These are phyloP conservation scores for Miniopterus natalensis DNA, from an alignment of 2,113 vertebrate genomes.

Conservation along the genomic window DNA sequence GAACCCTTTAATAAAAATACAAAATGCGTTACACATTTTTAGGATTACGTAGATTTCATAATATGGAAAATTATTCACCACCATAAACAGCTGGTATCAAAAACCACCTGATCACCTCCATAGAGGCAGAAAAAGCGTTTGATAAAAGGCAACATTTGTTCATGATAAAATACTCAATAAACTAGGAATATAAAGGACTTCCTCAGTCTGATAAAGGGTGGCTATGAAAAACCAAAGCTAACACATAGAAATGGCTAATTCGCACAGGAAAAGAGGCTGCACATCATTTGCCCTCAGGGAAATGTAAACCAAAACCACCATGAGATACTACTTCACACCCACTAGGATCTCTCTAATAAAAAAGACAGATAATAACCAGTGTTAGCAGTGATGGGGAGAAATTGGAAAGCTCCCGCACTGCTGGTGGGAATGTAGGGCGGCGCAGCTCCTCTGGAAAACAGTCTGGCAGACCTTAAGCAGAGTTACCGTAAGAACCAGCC, in stretches of 20 bases:
- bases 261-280: background rate
- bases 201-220: background rate
- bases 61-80: constrained; percentile 30
- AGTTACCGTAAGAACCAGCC: background rate
- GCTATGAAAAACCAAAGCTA: background rate
- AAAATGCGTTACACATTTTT: background rate
- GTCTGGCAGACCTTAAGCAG: background rate
- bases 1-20: constrained; percentile 32
- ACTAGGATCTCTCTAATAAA: background rate
- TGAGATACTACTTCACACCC: background rate
- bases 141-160: background rate
- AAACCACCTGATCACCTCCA: background rate
- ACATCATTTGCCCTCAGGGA: background rate
- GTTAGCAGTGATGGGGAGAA: background rate
- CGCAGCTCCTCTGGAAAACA: background rate
- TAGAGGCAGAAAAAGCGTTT: background rate
- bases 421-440: background rate
- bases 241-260: background rate
- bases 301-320: background rate
- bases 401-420: background rate
- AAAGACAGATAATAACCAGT: background rate
- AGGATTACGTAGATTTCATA: background rate
- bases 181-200: background rate
- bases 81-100: background rate
- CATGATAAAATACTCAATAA: background rate